Base-by-base conservation (phyloP, 2,113 vertebrate genomes). In the Anolis carolinensis region DNA sequence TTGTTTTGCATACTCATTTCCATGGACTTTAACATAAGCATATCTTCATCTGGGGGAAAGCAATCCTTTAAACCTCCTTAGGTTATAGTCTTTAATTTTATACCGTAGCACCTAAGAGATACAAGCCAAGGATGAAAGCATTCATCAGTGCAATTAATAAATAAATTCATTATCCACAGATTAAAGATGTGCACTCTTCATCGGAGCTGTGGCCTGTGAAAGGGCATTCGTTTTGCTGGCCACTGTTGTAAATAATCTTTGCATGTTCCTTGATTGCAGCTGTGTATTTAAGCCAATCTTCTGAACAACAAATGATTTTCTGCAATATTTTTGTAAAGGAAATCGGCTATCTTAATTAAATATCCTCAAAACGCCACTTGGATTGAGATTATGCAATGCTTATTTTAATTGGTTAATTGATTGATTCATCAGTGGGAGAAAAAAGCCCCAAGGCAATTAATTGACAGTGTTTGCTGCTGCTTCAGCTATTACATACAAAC, bases 371-470 rank as follows among this genome's bases (percentile, higher is more conserved):
- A 81, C 48, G n/a, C 85, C 79, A 75, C 85, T 86, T 86, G 79
- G 79, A 86, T 74, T 81, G 85, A 81, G 79, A 86, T 86, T 86
- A 86, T 86, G 79, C 71, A 81, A 81, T 86, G 79, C 79, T 86
- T 81, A 81, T 75, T 86, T 86, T 86, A 86, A 86, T 86, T 86
- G 79, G 85, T 86, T 81, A 81, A 86, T 74, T 86, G 85, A 86
- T 81, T 86, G 79, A 86, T 86, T 81, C 72, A 73, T 86, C 85
- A 81, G 55, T 86, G 39, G 55, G 39, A 73, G 65, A 59, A 55
- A 86, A 84, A 81, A 81, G 50, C 59, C 68, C 79, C 79, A 73
- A 81, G 79, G 85, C 85, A 86, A 81, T 86, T 86, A 86, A 86
- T 74, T 86, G 85, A 86, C 79, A 86, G 36, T 4, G 55, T 67